Conservation (phyloP, 2,113 vertebrate genomes). For the Mellivora capensis region DNA sequence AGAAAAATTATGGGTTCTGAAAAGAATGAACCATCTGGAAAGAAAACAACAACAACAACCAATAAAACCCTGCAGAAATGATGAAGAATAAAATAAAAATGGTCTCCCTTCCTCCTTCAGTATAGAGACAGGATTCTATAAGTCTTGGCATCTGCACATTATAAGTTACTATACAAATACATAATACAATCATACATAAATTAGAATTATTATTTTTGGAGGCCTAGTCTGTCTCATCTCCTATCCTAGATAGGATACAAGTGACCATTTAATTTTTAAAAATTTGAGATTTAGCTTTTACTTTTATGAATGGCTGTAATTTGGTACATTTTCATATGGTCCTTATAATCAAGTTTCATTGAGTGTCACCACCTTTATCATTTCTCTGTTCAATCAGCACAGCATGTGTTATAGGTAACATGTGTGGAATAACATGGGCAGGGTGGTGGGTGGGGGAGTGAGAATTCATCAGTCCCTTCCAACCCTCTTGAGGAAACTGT, state of each 20-base stretch:
- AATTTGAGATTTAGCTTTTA: not conserved
- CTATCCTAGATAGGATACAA: not conserved
- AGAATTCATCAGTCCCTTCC: not conserved
- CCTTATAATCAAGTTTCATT: not conserved
- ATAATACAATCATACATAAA: not conserved
- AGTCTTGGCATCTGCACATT: not conserved
- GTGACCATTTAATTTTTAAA: not conserved
- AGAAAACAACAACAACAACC: not conserved
- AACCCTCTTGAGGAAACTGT: not conserved
- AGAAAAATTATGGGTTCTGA: not conserved
- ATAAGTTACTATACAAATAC: not conserved
- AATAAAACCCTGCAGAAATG: not conserved
- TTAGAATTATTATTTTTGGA: not conserved
- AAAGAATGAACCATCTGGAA: conserved; percentile 50
- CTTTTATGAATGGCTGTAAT: conserved; percentile 13
- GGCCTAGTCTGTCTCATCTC: not conserved
- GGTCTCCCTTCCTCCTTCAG: not conserved
- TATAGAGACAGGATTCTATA: not conserved
- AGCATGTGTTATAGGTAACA: not conserved
- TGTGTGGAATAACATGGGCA: not conserved
- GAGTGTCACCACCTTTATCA: not conserved
- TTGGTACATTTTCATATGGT: not conserved
- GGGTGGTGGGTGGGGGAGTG: not conserved
- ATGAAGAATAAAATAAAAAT: conserved; percentile 46
- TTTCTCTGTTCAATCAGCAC: not conserved